A percentile compares a stretch with the other conserved stretches of the same genome.
Conservation (phyloP, 2,797 vertebrate species). For the Mycteria americana region DNA sequence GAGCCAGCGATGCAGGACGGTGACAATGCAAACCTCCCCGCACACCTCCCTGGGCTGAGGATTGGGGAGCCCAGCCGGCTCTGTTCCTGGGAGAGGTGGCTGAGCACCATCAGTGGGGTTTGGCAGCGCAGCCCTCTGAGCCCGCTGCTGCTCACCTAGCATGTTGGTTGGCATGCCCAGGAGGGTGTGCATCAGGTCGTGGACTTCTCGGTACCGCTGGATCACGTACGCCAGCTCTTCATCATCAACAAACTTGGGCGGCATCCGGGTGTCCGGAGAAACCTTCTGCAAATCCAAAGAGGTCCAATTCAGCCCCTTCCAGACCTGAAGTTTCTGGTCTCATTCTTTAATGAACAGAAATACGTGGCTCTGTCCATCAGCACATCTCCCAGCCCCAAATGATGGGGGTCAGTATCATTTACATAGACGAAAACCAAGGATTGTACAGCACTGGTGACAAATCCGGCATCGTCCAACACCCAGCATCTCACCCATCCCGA, state of each 20-base stretch:
- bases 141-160: conserved; percentile 81
- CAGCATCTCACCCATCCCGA: not conserved
- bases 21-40: not conserved
- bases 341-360: not conserved
- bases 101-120: rapidly evolving
- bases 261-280: conserved; percentile 90
- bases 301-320: not conserved
- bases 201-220: conserved; percentile 94
- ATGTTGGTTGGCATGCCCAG: conserved; percentile 97
- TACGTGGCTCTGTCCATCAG: not conserved
- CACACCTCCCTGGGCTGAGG: not conserved
- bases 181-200: conserved; percentile 92
- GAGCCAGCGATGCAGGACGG: not conserved
- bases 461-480: not conserved
- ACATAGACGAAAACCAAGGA: not conserved
- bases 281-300: conserved; percentile 80
- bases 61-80: not conserved
- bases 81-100: not conserved
- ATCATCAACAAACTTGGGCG: conserved; percentile 89
- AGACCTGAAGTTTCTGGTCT: not conserved
- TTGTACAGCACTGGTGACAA: not conserved
- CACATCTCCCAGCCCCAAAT: not conserved
- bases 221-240: conserved; percentile 94
- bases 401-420: not conserved
- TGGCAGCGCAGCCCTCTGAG: not conserved